A percentile compares a stretch with the other conserved stretches of the same genome.
Evolutionary conservation across 2,797 vertebrate species (phyloP).

Genomic region (Acanthiza pusilla): DNA sequence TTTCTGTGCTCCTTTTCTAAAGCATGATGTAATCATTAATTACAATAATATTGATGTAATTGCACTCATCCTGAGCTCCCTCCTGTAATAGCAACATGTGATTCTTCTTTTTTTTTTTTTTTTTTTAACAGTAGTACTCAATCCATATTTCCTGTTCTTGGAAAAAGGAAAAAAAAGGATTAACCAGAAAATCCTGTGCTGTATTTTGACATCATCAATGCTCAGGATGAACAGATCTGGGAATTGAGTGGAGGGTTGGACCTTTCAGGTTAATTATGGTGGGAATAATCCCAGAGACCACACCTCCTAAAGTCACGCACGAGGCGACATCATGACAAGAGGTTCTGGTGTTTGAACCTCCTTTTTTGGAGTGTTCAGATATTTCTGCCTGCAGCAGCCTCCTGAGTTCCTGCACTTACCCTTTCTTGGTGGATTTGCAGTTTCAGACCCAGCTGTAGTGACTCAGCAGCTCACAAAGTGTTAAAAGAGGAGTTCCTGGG

Average conservation of each 20-base stretch:
- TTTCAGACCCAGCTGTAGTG: neutral
- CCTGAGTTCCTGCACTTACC: fast-evolving
- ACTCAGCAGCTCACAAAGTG: neutral
- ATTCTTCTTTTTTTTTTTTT: neutral
- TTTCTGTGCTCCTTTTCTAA: slow-evolving; percentile 63
- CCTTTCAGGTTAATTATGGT: fast-evolving
- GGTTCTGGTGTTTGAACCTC: neutral
- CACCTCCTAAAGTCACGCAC: too few species aligned
- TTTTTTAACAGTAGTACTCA: neutral
- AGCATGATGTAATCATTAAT: slow-evolving; percentile 76
- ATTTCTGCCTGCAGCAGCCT: neutral
- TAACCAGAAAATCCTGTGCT: neutral
- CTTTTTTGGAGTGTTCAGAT: neutral
- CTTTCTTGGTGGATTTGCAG: fast-evolving
- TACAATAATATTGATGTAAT: slow-evolving; percentile 72
- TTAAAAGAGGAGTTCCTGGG: neutral
- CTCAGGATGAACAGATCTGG: neutral
- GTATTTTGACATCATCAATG: neutral
- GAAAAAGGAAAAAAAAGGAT: neutral
- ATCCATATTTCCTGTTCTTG: neutral
- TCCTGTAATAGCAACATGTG: neutral
- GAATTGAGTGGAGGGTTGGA: neutral
- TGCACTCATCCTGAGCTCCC: slow-evolving; percentile 50
- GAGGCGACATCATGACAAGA: neutral
- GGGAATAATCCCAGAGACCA: too few species aligned